Evolutionary conservation across 2,888 invertebrate species (phyloP).

Genomic region (Troglohyphantes excavatus): DNA sequence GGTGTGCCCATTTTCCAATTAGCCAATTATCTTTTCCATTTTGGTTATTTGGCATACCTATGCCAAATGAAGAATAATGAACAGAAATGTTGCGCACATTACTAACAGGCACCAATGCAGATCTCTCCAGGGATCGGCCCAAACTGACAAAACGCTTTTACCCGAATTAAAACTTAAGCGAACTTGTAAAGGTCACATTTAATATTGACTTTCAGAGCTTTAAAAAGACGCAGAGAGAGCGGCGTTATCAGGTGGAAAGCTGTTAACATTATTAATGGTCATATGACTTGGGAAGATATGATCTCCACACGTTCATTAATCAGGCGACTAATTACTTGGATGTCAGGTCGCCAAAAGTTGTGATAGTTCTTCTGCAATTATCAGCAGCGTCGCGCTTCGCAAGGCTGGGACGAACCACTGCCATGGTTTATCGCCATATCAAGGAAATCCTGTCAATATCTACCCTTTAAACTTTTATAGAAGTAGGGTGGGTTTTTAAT

Average conservation of each 20-base stretch:
- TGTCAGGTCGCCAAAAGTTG: slow-evolving; percentile 67
- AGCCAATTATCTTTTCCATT: too few relatives aligned
- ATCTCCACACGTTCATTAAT: slow-evolving; percentile 72
- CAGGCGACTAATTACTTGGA: slow-evolving; percentile 69
- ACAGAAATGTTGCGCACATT: too few relatives aligned
- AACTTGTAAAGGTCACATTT: slow-evolving; percentile 63
- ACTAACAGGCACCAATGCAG: too few relatives aligned
- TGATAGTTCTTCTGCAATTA: slow-evolving; percentile 72
- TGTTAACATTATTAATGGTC: slow-evolving; percentile 76
- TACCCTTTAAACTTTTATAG: neutral
- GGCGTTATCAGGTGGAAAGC: slow-evolving; percentile 55
- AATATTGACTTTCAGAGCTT: slow-evolving; percentile 65
- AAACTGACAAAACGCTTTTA: slow-evolving; percentile 52
- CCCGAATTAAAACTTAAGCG: slow-evolving; percentile 68
- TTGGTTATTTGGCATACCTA: too few relatives aligned
- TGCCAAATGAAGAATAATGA: too few relatives aligned
- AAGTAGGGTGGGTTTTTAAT: neutral
- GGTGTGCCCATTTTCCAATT: too few relatives aligned
- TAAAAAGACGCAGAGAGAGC: slow-evolving; percentile 19
- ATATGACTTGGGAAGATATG: slow-evolving; percentile 66
- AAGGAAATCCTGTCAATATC: neutral
- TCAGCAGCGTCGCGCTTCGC: slow-evolving; percentile 24
- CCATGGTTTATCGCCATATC: neutral
- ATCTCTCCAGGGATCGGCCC: too few relatives aligned
- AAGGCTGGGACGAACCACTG: neutral